Base-by-base conservation (phyloP, 2,888 invertebrate species). In the Notodonta ziczac region DNA sequence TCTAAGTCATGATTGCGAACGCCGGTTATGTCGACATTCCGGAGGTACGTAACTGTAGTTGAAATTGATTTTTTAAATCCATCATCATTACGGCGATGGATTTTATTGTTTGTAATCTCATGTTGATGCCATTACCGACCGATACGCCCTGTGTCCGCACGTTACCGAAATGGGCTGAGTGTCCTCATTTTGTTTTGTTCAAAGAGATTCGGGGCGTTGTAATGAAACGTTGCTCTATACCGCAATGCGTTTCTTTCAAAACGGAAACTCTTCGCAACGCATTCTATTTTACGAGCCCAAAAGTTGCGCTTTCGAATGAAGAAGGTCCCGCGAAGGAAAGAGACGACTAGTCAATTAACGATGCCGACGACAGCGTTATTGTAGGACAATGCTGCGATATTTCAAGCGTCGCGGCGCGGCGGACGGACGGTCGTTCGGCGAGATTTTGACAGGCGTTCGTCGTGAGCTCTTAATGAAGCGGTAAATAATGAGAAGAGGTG, bases 401-500 rank as follows among this genome's bases (percentile, higher is more conserved):
- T 90, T 91, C 85, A 90, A 86, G 86, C 85, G 82, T 67, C 76
- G 77, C 85, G 82, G 68, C 76, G 77, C 77, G 76, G 78, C 73
- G 73, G 84, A 85, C 83, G 80, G 85, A 82, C 83, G 83, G 83
- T 80, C 81, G 83, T 88, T 86, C 85, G 86, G 86, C 78, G 83
- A 84, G 89, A 88, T 92, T 90, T 91, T 92, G 92, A 93, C 92
- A 91, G 89, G 77, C 83, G 82, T 82, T 85, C 85, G 87, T 88
- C 88, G 87, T 84, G 87, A 90, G 90, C 88, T 91, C 90, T 89
- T 93, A 92, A 93, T 93, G 93, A 93, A 91, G 90, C 91, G 86
- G 91, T 92, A 90, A 92, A 92, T 93, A 93, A 93, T 91, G 93
- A 90, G 88, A 71, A 78, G 86, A 91, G 88, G 90, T 92, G 91